Evolutionary conservation across 2,888 invertebrate species (phyloP).

Genomic region (Agrotis exclamationis): DNA sequence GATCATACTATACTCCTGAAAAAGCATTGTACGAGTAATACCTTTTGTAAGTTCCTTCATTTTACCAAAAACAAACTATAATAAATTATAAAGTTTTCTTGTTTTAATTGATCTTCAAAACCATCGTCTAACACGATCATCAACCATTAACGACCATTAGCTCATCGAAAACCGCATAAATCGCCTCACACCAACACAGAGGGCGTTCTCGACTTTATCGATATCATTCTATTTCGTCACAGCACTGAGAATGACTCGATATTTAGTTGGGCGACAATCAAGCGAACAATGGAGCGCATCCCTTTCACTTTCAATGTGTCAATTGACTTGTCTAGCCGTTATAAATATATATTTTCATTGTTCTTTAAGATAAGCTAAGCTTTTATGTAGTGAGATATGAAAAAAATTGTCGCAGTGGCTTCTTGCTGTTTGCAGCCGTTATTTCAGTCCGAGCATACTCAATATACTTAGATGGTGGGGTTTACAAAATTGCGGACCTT

Average conservation of each 20-base stretch:
- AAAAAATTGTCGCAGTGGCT: slow-evolving; percentile 5
- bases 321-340: slow-evolving; percentile 78
- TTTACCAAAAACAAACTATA: too few relatives aligned
- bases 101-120: too few relatives aligned
- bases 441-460: too few relatives aligned
- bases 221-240: slow-evolving; percentile 81
- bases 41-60: too few relatives aligned
- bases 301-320: slow-evolving; percentile 88
- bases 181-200: slow-evolving; percentile 55
- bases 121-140: slow-evolving; percentile 13
- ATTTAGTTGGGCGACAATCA: slow-evolving; percentile 83
- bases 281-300: slow-evolving; percentile 79
- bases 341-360: slow-evolving; percentile 67
- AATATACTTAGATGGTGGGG: too few relatives aligned
- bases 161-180: slow-evolving; percentile 51
- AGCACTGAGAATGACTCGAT: slow-evolving; percentile 87
- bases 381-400: slow-evolving; percentile 23
- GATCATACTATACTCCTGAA: too few relatives aligned
- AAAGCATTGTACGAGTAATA: too few relatives aligned
- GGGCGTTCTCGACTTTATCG: slow-evolving; percentile 73
- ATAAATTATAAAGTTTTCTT: too few relatives aligned
- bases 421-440: background rate
- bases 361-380: slow-evolving; percentile 54
- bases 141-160: slow-evolving; percentile 34
- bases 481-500: too few relatives aligned